Base-by-base conservation (phyloP, 30 jellyfish, hydroid and myxozoan species). In the Rhopilema esculentum region DNA sequence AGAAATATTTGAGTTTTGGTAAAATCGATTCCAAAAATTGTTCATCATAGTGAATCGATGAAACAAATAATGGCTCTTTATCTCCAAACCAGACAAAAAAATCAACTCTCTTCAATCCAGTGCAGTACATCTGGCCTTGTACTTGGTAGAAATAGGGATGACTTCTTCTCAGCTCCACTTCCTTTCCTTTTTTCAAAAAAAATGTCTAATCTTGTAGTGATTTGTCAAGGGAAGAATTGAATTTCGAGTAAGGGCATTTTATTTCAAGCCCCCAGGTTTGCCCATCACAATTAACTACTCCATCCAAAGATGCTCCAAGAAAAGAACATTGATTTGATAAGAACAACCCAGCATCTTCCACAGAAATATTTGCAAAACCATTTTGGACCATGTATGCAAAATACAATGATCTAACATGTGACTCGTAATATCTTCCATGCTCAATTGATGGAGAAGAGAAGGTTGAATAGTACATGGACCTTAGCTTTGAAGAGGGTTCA, bases 1-100 rank as follows among this genome's bases (percentile, higher is more conserved):
- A 80, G 27, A 80, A 80, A 66, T 57, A 80, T 33, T 80, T 61
- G 26, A 80, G 69, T 49, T 57, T 80, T 64, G 91, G 85, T 40
- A 65, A 57, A 27, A 15, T 26, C 12, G 9, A 0, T 8, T 19
- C n/a, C 89, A 78, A 24, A 61, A 78, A 78, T 12, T 48, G 32
- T 1, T 78, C 89, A 49, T 78, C 89, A 77, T 16, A 65, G 12
- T 21, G 57, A n/a, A 65, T 16, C 40, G 51, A 64, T 49, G 49
- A 49, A 32, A 16, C 40, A 67, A 65, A 82, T 48, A 82, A 82
- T 25, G 91, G 91, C 32, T 82, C 83, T 15, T 29, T 69, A 24
- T 49, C 91, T 64, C 91, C 85, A 82, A 82, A 65, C 75, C 91
- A 82, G 32, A 49, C 86, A 19, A 75, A 85, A 82, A 82, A 29